These are phyloP conservation scores for Tauraco erythrolophus DNA, from an alignment of 2,113 vertebrate species.

Conservation along the genomic window DNA sequence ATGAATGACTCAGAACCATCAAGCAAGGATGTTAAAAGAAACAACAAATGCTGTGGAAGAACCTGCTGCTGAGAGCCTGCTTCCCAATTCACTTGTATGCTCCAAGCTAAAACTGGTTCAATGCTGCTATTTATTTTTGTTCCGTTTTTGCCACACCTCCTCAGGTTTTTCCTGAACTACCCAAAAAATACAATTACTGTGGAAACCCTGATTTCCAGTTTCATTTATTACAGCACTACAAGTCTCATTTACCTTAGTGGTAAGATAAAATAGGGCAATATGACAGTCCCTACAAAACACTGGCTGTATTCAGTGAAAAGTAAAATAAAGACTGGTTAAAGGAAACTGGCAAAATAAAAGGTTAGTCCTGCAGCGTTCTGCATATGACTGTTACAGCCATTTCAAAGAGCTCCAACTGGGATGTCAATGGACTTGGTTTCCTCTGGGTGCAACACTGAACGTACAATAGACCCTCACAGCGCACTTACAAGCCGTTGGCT, in stretches of 20 bases:
- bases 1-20: neutral
- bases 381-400: fast-evolving
- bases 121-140: neutral
- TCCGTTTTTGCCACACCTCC: neutral
- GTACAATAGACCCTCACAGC: fast-evolving
- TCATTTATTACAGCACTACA: neutral
- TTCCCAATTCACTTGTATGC: neutral
- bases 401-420: fast-evolving
- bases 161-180: neutral
- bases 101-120: neutral
- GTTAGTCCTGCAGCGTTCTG: neutral
- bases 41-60: neutral
- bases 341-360: neutral
- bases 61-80: neutral
- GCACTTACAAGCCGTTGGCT: fast-evolving
- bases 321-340: neutral
- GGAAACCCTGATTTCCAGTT: neutral
- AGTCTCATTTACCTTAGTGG: neutral
- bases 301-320: neutral
- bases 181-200: neutral
- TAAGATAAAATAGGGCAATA: neutral
- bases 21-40: neutral
- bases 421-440: neutral
- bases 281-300: neutral
- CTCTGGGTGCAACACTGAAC: fast-evolving